Base-by-base conservation (phyloP, 2,113 vertebrate species). In the Rhinoderma darwinii region DNA sequence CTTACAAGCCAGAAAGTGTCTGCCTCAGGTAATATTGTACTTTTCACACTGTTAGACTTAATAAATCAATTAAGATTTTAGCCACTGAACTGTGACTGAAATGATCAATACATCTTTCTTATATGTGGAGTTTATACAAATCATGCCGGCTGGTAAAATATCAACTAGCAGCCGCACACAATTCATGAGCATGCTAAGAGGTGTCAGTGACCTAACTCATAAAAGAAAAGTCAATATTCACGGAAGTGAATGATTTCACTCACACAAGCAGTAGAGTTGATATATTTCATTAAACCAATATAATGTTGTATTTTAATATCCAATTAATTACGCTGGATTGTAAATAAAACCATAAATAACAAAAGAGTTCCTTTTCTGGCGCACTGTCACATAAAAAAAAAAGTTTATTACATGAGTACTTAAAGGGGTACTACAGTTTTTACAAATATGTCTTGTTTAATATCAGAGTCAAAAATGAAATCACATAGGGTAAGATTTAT, bases 31-130 rank as follows among this genome's bases (percentile, higher is more conserved):
- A 25, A 44, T 82, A 82, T 43, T 63, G 54, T 66, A 63, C 37
- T 59, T 81, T 59, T 66, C 79, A 51, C 27, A 63, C 37, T 82
- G 22, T 43, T 82, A 44, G 79, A 82, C 59, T 82, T 82, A 82
- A 63, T 63, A 61, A 82, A 82, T 82, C 79, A 66, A 63, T 82
- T 82, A 43, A 63, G 18, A 39, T 44, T 82, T 63, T 43, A 61
- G 56, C 25, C 79, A 63, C 25, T 82, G 39, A 82, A 27, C 79
- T 61, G 54, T 39, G 41, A 43, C 41, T 66, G 39, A 43, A 82
- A 82, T 63, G 79, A 82, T 82, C 78, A 61, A 81, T 61, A 54
- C 54, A 81, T 39, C 79, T 82, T 63, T 43, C 3, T 39, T 66
- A 12, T 39, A 37, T 43, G 56, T 63, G 79, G 32, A 47, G 35